Percentiles rank a stretch among this genome's conserved stretches.
Conservation (phyloP, 1,140 invertebrate genomes). For the Apis dorsata region DNA sequence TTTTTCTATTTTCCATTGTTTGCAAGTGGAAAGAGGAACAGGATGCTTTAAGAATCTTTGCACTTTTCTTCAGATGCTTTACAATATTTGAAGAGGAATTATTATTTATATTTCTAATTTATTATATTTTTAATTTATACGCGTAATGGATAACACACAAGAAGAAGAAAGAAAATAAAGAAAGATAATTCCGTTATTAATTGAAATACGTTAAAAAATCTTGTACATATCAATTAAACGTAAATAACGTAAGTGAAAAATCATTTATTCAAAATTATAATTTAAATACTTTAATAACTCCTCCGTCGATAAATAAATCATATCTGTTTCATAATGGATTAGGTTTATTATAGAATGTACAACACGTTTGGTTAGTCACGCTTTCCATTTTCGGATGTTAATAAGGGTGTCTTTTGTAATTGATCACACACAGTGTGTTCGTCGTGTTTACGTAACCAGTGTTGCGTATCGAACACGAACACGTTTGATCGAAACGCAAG, state of each 20-base stretch:
- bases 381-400: constrained; percentile 10
- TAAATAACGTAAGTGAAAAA: background rate
- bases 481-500: background rate
- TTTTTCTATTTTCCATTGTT: too few species aligned
- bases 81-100: too few species aligned
- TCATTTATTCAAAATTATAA: background rate
- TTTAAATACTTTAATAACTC: background rate
- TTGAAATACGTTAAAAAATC: background rate
- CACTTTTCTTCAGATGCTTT: too few species aligned
- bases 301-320: too few species aligned
- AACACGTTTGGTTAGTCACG: background rate
- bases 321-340: background rate
- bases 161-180: too few species aligned
- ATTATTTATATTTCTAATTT: too few species aligned
- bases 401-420: constrained; percentile 19
- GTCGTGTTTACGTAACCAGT: constrained; percentile 2
- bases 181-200: background rate
- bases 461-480: background rate
- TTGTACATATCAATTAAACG: background rate
- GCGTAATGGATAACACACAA: too few species aligned
- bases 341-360: too few species aligned
- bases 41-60: too few species aligned
- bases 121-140: too few species aligned
- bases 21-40: too few species aligned
- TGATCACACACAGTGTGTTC: background rate